Evolutionary conservation across 2,888 invertebrate genomes (phyloP).

Genomic region (Clunio marinus): DNA sequence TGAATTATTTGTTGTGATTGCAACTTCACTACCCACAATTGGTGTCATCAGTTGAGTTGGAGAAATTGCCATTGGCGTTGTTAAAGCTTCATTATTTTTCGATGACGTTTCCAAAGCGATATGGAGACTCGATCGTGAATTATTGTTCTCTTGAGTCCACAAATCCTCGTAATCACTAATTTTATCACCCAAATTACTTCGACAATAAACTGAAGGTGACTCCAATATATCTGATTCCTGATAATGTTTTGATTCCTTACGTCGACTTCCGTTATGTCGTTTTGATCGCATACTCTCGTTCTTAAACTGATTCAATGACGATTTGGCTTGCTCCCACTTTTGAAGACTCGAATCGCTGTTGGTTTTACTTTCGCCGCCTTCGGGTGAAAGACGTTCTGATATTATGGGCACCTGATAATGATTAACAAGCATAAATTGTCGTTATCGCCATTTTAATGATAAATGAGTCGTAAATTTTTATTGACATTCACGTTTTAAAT

Average conservation of each 20-base stretch:
- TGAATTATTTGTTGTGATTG: conserved; percentile 48
- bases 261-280: conserved; percentile 54
- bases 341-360: conserved; percentile 49
- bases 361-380: conserved; percentile 54
- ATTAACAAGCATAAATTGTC: background rate
- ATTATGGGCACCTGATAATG: conserved; percentile 47
- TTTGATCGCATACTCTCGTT: conserved; percentile 52
- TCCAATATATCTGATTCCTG: conserved; percentile 81
- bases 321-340: conserved; percentile 29
- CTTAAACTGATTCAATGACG: conserved; percentile 27
- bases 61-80: conserved; percentile 28
- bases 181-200: conserved; percentile 85
- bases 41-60: conserved; percentile 47
- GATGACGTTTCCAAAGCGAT: conserved; percentile 8
- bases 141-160: conserved; percentile 64
- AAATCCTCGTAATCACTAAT: conserved; percentile 94
- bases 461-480: no score
- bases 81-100: conserved; percentile 4
- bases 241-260: conserved; percentile 68
- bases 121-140: conserved; percentile 39
- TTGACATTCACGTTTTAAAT: no score
- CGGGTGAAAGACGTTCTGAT: conserved; percentile 67
- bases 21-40: conserved; percentile 44
- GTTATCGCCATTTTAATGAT: background rate
- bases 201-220: conserved; percentile 69